phyloP scores from a whole-genome alignment of 2,888 invertebrate genomes.

The Ichneumoninae sp. region DNA sequence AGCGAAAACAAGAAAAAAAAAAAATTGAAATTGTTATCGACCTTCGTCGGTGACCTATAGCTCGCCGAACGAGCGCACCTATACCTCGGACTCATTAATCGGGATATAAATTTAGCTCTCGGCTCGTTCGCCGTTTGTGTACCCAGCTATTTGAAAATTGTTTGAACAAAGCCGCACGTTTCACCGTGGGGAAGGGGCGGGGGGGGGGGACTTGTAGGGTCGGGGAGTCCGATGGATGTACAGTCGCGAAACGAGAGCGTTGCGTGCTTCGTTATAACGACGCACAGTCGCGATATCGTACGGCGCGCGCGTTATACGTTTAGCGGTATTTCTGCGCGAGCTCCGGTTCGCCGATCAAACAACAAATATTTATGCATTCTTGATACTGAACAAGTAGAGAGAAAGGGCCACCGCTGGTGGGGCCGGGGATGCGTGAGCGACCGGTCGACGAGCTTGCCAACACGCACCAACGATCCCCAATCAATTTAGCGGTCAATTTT shows the following conservation, averaged over 20 bases:
- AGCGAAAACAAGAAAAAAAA: neutral
- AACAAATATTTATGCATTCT: slow-evolving; percentile 80
- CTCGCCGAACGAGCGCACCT: neutral
- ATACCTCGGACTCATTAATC: slow-evolving; percentile 55
- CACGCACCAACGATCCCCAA: slow-evolving; percentile 73
- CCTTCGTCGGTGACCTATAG: neutral
- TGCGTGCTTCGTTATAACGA: slow-evolving; percentile 73
- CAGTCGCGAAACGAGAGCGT: slow-evolving; percentile 62
- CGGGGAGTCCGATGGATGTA: neutral
- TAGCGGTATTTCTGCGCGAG: slow-evolving; percentile 69
- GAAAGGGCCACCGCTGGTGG: slow-evolving; percentile 32
- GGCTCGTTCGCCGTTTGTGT: slow-evolving; percentile 56
- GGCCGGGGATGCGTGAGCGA: slow-evolving; percentile 31
- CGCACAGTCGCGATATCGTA: slow-evolving; percentile 69
- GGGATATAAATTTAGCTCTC: slow-evolving; percentile 71
- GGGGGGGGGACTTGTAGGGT: neutral
- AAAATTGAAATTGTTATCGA: slow-evolving; percentile 8
- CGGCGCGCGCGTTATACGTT: slow-evolving; percentile 66
- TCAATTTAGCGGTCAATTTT: slow-evolving; percentile 74
- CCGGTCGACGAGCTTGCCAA: slow-evolving; percentile 37
- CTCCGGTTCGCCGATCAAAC: slow-evolving; percentile 68
- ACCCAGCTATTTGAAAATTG: slow-evolving; percentile 75
- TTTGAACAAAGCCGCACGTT: slow-evolving; percentile 74
- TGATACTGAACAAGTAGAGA: slow-evolving; percentile 69
- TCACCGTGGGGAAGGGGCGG: neutral